phyloP scores from a whole-genome alignment of 2,888 invertebrate genomes.

The Spialia ferax region DNA sequence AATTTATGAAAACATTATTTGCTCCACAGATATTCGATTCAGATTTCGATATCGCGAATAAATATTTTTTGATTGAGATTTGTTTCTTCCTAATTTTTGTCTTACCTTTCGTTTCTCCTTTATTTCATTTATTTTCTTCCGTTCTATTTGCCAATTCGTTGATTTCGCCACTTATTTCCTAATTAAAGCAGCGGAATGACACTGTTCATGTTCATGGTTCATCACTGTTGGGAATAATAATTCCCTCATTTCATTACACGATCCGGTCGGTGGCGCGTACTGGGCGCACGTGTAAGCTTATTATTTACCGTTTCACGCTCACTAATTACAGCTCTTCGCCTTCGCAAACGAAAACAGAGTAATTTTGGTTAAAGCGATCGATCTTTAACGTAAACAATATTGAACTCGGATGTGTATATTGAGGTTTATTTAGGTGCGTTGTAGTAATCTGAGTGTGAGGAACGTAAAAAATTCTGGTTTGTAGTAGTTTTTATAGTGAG shows the following conservation, averaged over 20 bases:
- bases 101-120: too few species aligned
- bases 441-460: too few species aligned
- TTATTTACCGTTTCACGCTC: conserved; percentile 31
- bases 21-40: too few species aligned
- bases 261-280: not conserved
- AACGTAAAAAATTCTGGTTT: too few species aligned
- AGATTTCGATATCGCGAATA: too few species aligned
- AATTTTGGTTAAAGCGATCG: conserved; percentile 22
- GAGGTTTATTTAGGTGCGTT: conserved; percentile 8
- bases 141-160: not conserved
- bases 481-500: too few species aligned
- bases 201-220: not conserved
- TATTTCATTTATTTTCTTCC: not conserved
- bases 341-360: conserved; percentile 22
- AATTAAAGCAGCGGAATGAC: not conserved
- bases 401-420: not conserved
- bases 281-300: conserved; percentile 13
- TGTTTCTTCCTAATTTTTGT: too few species aligned
- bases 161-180: not conserved
- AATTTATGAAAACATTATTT: too few species aligned
- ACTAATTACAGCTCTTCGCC: conserved; percentile 29
- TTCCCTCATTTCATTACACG: conserved; percentile 21
- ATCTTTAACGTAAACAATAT: conserved; percentile 18
- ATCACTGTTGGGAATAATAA: conserved; percentile 3
- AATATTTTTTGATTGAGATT: too few species aligned